phyloP scores from a whole-genome alignment of 2,888 invertebrate species.

The Leptopilina myrica region DNA sequence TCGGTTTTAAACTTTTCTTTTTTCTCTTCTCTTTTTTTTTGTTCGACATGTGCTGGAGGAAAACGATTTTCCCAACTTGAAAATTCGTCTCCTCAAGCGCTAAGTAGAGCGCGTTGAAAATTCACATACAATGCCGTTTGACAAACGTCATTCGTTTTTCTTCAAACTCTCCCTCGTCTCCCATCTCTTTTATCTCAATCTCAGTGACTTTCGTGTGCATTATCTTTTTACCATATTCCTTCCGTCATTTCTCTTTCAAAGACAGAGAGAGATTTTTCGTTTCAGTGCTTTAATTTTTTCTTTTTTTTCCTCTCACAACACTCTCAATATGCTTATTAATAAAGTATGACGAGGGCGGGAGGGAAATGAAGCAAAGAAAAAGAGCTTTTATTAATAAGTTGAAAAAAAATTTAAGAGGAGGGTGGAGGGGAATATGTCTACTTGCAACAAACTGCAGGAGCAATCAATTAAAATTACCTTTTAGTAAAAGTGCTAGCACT shows the following conservation, averaged over 20 bases:
- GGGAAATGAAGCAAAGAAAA: not conserved
- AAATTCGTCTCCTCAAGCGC: constrained; percentile 9
- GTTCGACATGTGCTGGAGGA: not conserved
- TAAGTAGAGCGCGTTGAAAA: constrained; percentile 32
- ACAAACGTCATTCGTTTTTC: constrained; percentile 28
- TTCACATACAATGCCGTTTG: constrained; percentile 16
- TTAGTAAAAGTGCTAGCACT: too few relatives aligned
- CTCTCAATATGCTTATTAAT: constrained; percentile 9
- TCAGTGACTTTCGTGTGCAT: constrained; percentile 25
- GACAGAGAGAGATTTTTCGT: not conserved
- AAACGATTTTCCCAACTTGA: constrained; percentile 15
- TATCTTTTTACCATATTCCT: constrained; percentile 2
- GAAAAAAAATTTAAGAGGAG: too few relatives aligned
- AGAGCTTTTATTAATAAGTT: too few relatives aligned
- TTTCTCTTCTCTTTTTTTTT: too few relatives aligned
- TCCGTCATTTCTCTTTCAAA: not conserved
- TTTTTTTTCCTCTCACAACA: not conserved
- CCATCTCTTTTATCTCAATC: constrained; percentile 14
- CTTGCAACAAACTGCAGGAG: not conserved
- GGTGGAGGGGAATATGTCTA: too few relatives aligned
- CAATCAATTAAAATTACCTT: not conserved
- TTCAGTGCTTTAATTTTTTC: not conserved
- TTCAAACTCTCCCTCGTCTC: not conserved
- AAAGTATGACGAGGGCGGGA: not conserved
- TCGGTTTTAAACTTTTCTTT: not conserved